Evolutionary conservation across 64 coral and sea anemone genomes (phyloP).

Genomic region (Stylophora pistillata): DNA sequence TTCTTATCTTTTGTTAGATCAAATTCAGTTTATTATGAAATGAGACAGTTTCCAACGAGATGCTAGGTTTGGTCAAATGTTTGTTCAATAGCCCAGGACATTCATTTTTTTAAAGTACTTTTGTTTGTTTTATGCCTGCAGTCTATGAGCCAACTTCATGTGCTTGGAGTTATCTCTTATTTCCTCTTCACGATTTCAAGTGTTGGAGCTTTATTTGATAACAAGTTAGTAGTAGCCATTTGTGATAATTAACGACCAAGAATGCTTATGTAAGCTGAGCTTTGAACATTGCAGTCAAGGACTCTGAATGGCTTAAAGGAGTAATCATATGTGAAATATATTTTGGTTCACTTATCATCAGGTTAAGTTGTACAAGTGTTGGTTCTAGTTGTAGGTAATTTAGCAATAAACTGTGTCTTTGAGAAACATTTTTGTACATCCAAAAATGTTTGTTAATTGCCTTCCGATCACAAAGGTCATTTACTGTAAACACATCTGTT

Average conservation of each 20-base stretch:
- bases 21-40: background rate
- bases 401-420: too few species aligned
- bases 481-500: background rate
- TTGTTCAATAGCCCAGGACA: too few species aligned
- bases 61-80: background rate
- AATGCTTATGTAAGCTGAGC: too few species aligned
- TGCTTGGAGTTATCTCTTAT: constrained; percentile 60
- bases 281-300: too few species aligned
- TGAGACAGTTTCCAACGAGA: background rate
- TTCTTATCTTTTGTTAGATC: background rate
- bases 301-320: background rate
- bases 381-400: too few species aligned
- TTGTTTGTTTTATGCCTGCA: constrained; percentile 3
- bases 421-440: too few species aligned
- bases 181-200: constrained; percentile 71
- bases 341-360: too few species aligned
- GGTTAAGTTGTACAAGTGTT: too few species aligned
- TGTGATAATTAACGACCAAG: background rate
- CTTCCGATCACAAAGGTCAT: too few species aligned
- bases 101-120: background rate
- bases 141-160: constrained; percentile 61
- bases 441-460: too few species aligned
- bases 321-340: too few species aligned
- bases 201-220: constrained; percentile 79
- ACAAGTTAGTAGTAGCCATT: constrained; percentile 62